Evolutionary conservation across 2,888 invertebrate species (phyloP).

Genomic region (Petrolisthes manimaculis): DNA sequence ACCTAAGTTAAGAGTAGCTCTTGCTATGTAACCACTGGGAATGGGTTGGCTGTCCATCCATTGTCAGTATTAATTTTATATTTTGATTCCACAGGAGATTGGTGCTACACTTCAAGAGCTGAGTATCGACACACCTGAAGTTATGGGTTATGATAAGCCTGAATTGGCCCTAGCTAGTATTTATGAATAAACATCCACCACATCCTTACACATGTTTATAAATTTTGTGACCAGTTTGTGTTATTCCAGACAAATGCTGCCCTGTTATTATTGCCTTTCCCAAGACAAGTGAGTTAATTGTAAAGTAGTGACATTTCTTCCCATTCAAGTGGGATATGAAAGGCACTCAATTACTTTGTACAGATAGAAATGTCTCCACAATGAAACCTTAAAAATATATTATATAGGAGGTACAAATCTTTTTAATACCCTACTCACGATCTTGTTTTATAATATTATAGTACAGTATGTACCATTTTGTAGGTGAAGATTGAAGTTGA

Average conservation of each 20-base stretch:
- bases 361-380: conserved; percentile 17
- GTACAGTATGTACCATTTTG: too few relatives aligned
- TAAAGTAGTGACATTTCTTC: conserved; percentile 2
- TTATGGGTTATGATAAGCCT: conserved; percentile 96
- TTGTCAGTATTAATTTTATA: too few relatives aligned
- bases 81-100: conserved; percentile 77
- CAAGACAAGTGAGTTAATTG: background rate
- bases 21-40: too few relatives aligned
- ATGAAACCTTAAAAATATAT: conserved; percentile 17
- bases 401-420: conserved; percentile 12
- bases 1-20: too few relatives aligned
- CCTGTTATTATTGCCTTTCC: background rate
- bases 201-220: too few relatives aligned
- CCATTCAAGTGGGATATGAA: conserved; percentile 12
- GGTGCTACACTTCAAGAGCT: conserved; percentile 92
- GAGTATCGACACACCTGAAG: conserved; percentile 93
- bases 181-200: conserved; percentile 72
- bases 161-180: conserved; percentile 87
- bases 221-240: background rate
- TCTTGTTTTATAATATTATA: too few relatives aligned
- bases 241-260: background rate
- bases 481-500: too few relatives aligned
- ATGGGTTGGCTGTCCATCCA: too few relatives aligned
- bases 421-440: too few relatives aligned
- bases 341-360: conserved; percentile 37